Percentiles rank a stretch among this genome's conserved stretches.
Conservation (phyloP, 2,797 vertebrate genomes). For the Podargus strigoides region DNA sequence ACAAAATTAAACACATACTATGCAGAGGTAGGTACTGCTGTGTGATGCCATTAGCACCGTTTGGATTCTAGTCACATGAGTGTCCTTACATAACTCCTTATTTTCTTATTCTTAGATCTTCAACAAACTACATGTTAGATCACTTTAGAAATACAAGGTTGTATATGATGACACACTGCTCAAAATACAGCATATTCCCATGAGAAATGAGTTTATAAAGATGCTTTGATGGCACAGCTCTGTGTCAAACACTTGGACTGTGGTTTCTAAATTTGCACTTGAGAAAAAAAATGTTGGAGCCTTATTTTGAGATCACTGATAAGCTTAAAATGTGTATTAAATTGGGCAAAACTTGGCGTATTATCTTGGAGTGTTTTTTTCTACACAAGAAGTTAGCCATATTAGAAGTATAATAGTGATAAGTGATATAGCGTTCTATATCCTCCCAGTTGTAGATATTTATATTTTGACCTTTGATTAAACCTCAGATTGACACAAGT, state of each 20-base stretch:
- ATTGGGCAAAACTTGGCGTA: neutral
- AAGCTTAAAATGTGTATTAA: neutral
- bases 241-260: neutral
- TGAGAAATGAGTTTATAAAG: neutral
- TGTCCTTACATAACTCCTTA: neutral
- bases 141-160: neutral
- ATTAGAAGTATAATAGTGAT: constrained; percentile 39
- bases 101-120: neutral
- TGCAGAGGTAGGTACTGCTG: neutral
- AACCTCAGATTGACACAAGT: neutral
- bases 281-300: neutral
- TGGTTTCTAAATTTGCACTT: neutral
- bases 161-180: neutral
- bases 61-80: neutral
- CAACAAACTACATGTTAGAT: neutral
- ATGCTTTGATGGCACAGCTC: neutral
- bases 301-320: neutral
- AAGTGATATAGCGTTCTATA: too few species aligned
- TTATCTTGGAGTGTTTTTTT: neutral
- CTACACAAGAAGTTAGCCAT: neutral
- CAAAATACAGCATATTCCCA: neutral
- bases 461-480: neutral
- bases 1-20: neutral
- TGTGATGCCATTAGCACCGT: neutral
- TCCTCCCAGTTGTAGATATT: neutral